Evolutionary conservation across 2,888 invertebrate species (phyloP).

Genomic region (Dasypogon diadema): DNA sequence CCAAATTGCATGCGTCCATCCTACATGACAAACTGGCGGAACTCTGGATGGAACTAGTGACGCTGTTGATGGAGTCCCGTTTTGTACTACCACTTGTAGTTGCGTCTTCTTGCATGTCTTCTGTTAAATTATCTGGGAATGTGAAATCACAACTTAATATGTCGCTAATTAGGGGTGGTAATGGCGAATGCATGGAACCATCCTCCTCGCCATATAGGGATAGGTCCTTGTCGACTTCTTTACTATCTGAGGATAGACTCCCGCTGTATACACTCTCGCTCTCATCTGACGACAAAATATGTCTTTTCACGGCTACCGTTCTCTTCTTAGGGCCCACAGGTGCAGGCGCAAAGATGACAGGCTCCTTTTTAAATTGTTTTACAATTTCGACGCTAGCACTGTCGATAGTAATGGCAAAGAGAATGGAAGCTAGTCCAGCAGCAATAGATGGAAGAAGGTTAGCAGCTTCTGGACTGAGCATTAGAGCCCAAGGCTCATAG

Average conservation of each 20-base stretch:
- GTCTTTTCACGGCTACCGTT: constrained; percentile 61
- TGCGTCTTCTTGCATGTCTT: neutral
- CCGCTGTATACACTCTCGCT: neutral
- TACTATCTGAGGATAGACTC: neutral
- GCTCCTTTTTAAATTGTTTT: constrained; percentile 70
- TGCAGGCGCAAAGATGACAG: constrained; percentile 78
- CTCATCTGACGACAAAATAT: constrained; percentile 61
- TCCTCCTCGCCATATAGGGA: neutral
- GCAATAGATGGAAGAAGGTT: constrained; percentile 87
- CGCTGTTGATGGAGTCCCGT: neutral
- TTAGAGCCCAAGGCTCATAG: constrained; percentile 89
- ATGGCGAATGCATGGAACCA: neutral
- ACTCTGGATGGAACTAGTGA: neutral
- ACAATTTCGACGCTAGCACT: constrained; percentile 80
- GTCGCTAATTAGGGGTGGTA: neutral
- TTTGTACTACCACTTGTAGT: neutral
- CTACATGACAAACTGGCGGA: neutral
- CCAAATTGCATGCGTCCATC: constrained; percentile 57
- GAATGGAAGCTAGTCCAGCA: constrained; percentile 86
- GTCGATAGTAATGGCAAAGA: constrained; percentile 94
- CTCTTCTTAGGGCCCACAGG: constrained; percentile 71
- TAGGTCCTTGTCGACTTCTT: neutral
- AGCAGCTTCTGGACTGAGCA: constrained; percentile 83
- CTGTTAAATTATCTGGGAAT: neutral
- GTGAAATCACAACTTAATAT: neutral